Base-by-base conservation (phyloP, 2,797 vertebrate genomes). In the Percopsis omiscomaycus region DNA sequence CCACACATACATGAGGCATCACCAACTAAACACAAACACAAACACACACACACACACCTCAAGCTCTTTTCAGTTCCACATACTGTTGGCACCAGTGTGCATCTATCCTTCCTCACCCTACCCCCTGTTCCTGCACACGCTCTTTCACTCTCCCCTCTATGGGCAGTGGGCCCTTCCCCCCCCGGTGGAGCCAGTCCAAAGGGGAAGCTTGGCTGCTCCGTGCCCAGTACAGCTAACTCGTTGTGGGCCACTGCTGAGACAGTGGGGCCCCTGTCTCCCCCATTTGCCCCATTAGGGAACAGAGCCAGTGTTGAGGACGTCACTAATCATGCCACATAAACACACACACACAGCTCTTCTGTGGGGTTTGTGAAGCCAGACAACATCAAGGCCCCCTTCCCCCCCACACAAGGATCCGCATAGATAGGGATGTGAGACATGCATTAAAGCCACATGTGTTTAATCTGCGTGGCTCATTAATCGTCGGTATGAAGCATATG, bases 331-430 rank as follows among this genome's bases (percentile, higher is more conserved):
- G 45, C n/a, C 52, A 55, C 53, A 22, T 22, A 48, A 52, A 56
- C 27, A 27, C 55, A 57, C n/a, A 10, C 11, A 53, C 3, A n/a
- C 28, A 55, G 49, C 14, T 15, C 15, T 22, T 52, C 42, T 59
- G 48, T 73, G 73, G 58, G 76, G 83, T 77, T 73, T 79, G 73
- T 70, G 77, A 77, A 37, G 37, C 37, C 37, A 37, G 37, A 6
- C 5, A 37, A 9, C 37, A 37, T 37, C 9, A 37, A 37, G 9
- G 37, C 37, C 37, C 37, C 9, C 22, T 22, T 22, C 22, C 22
- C 9, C 6, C 37, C 37, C 37, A 37, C 37, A 37, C 37, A 5
- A 37, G 37, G 37, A 6, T 37, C 37, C 37, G 9, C 37, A 37
- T 37, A 2, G 37, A 8, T 5, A 37, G 5, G 37, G 37, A 9